Evolutionary conservation across 2,113 vertebrate genomes (phyloP).

Genomic region (Lutjanus erythropterus): DNA sequence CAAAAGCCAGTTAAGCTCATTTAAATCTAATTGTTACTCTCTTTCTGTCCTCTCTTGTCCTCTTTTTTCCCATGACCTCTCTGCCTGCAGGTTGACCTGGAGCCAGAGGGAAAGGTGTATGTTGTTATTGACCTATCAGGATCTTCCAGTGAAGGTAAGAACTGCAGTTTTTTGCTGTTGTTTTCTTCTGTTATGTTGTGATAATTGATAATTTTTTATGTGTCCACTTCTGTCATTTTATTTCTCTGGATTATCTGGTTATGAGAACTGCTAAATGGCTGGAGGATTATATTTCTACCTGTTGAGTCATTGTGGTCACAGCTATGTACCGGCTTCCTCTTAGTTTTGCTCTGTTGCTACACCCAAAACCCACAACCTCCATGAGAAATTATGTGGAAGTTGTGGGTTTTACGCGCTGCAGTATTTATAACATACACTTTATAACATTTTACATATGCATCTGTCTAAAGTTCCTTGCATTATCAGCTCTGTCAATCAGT

Average conservation of each 20-base stretch:
- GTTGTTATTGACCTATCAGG: constrained; percentile 73
- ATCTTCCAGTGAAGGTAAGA: constrained; percentile 75
- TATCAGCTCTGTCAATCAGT: too few relatives aligned
- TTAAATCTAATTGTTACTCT: too few relatives aligned
- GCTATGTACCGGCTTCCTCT: not conserved
- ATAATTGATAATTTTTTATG: too few relatives aligned
- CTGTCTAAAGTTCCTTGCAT: too few relatives aligned
- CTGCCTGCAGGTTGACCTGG: constrained; percentile 71
- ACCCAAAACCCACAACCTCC: not conserved
- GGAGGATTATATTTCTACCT: not conserved
- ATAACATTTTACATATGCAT: too few relatives aligned
- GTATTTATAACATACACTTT: not conserved
- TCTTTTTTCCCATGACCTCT: not conserved
- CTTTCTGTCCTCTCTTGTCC: not conserved
- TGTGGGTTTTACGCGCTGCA: not conserved
- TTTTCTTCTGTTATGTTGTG: not conserved
- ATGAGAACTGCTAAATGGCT: not conserved
- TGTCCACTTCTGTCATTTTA: not conserved
- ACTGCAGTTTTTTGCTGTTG: too few relatives aligned
- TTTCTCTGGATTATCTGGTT: constrained; percentile 4
- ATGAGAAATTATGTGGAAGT: not conserved
- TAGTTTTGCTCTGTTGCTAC: not conserved
- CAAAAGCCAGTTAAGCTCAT: too few relatives aligned
- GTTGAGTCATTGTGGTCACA: not conserved
- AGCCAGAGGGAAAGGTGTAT: constrained; percentile 75